Conservation (phyloP, 2,797 vertebrate genomes). For the Amniataba percoides region DNA sequence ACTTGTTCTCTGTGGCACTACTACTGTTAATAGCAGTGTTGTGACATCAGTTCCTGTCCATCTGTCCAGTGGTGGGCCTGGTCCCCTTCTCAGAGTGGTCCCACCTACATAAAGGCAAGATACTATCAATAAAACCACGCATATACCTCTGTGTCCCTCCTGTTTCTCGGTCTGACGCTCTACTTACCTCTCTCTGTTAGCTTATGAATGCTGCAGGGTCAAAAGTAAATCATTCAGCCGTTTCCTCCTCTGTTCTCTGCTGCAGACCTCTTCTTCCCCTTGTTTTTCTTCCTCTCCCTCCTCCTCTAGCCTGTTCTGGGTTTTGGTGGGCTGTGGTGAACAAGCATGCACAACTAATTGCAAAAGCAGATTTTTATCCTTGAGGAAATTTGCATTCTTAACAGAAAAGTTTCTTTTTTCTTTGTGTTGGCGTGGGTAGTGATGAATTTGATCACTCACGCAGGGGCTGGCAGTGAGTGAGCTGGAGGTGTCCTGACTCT, state of each 20-base stretch:
- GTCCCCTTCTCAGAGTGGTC: conserved; percentile 70
- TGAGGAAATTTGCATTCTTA: conserved; percentile 37
- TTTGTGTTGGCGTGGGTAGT: conserved; percentile 20
- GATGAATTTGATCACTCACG: conserved; percentile 72
- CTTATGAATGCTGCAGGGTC: conserved; percentile 92
- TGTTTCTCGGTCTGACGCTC: conserved; percentile 18
- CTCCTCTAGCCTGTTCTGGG: conserved; percentile 83
- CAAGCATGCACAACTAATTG: conserved; percentile 59
- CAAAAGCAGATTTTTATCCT: conserved; percentile 63
- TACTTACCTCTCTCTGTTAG: conserved; percentile 82
- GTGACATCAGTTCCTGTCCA: conserved; percentile 71
- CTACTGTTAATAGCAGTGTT: conserved; percentile 53
- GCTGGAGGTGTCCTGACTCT: conserved; percentile 91
- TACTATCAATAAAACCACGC: conserved; percentile 32
- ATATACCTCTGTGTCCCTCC: background rate
- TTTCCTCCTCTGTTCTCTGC: conserved; percentile 89
- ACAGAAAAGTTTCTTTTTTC: conserved; percentile 10
- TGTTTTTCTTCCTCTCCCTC: conserved; percentile 76
- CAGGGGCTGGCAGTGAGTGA: conserved; percentile 90
- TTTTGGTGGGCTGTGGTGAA: conserved; percentile 76
- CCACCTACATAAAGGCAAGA: conserved; percentile 67
- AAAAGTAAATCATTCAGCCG: conserved; percentile 95
- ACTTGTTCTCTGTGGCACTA: conserved; percentile 43
- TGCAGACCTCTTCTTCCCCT: conserved; percentile 86
- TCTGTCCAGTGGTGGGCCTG: conserved; percentile 69